Base-by-base conservation (phyloP, 2,797 vertebrate genomes). In the Graptemys geographica region DNA sequence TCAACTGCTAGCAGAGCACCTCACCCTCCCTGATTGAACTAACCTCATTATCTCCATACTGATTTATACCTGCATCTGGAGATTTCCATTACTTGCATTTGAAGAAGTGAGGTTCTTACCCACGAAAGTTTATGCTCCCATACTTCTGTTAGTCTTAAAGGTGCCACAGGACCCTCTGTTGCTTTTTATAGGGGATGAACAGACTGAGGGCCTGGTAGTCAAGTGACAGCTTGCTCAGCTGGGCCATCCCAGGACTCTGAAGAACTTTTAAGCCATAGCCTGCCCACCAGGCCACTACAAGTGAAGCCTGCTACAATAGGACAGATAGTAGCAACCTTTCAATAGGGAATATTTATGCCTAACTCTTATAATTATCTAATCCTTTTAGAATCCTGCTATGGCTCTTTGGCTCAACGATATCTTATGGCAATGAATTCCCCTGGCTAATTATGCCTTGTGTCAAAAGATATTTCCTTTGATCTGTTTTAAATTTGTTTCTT, bases 381-480 rank as follows among this genome's bases (percentile, higher is more conserved):
- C 93, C 81, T 85, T 95, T 95, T 89, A 83, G 87, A 95, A 81
- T 11, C 91, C 69, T 74, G 69, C 11, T 74, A 44, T 74, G 69
- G 69, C 37, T 41, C 41, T 74, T 25, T 83, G 83, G 88, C 78
- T 96, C 47, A 62, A 28, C 79, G 62, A 94, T 97, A 93, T 93
- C 89, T 90, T 96, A 90, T 10, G 65, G 86, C 1, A 1, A 51
- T 52, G 72, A 44, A 53, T 94, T 96, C 92, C 88, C 95, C 90
- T 87, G 69, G 89, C 90, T 93, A 96, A 96, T 94, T 96, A 94
- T 92, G 82, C 62, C 84, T 80, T 82, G 15, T 72, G 91, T 89
- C n/a, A 93, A 95, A 92, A 93, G 62, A 74, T 78, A 79, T 25
- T 94, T 37, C 33, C 89, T 94, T 96, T 96, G 90, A 94, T 97